Percentiles rank a stretch among this genome's conserved stretches.
phyloP scores from a whole-genome alignment of 23 tunicate species.

The Ciona savignyi region DNA sequence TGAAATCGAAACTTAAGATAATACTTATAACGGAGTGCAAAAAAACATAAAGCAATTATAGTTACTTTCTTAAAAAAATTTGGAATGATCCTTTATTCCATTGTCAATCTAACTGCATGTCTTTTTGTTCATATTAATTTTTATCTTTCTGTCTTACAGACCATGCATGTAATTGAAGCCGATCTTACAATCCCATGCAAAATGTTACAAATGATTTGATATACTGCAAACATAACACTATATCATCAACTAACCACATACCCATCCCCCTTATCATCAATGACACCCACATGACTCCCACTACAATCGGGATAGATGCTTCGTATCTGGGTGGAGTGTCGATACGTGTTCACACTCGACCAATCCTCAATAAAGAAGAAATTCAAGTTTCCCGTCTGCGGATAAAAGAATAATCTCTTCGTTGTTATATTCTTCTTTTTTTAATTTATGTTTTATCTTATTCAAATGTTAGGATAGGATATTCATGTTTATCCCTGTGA shows the following conservation, averaged over 20 bases:
- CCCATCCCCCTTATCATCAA: conserved; percentile 90
- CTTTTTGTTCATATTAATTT: too few species aligned
- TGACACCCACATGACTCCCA: conserved; percentile 64
- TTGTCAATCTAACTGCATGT: too few species aligned
- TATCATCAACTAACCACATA: conserved; percentile 2
- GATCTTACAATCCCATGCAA: too few species aligned
- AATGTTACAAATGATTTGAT: too few species aligned
- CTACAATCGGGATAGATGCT: conserved; percentile 51
- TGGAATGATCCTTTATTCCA: background rate
- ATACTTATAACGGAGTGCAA: background rate
- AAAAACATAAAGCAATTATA: background rate
- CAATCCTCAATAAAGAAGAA: conserved; percentile 86
- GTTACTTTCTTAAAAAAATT: background rate
- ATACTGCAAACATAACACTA: background rate
- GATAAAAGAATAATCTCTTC: too few species aligned
- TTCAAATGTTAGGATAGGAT: too few species aligned
- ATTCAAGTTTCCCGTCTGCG: conserved; percentile 54
- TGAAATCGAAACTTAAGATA: too few species aligned
- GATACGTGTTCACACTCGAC: conserved; percentile 60
- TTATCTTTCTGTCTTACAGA: too few species aligned
- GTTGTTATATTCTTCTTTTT: too few species aligned
- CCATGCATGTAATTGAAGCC: too few species aligned
- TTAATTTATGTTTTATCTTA: too few species aligned
- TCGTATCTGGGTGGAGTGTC: conserved; percentile 47
- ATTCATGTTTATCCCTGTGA: too few species aligned